Percentiles rank a stretch among this genome's conserved stretches.
Evolutionary conservation across 1,140 invertebrate genomes (phyloP).

Genomic region (Dendrolimus kikuchii): DNA sequence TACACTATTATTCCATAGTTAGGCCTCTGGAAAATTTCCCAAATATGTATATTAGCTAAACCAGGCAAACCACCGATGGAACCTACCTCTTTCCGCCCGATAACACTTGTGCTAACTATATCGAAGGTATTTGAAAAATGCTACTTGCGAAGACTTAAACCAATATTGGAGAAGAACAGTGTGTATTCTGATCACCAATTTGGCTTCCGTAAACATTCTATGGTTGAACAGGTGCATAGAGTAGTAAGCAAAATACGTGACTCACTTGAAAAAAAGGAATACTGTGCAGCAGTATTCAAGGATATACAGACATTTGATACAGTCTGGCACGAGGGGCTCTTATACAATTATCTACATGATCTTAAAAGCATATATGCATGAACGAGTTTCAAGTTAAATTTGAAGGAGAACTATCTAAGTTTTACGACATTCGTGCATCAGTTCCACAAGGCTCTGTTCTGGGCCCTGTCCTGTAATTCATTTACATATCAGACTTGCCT

Average conservation of each 20-base stretch:
- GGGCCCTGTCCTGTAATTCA: slow-evolving; percentile 1
- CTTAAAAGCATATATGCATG: no score
- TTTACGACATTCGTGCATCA: no score
- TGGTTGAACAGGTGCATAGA: slow-evolving; percentile 9
- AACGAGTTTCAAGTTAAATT: no score
- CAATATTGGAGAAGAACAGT: slow-evolving; percentile 2
- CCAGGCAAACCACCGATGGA: no score
- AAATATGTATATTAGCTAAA: slow-evolving; percentile 8
- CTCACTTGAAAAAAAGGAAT: slow-evolving; percentile 7
- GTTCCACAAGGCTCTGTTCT: background rate
- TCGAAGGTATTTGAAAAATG: no score
- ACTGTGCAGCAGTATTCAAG: slow-evolving; percentile 10
- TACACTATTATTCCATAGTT: slow-evolving; percentile 10
- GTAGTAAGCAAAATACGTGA: slow-evolving; percentile 2
- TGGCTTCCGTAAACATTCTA: slow-evolving; percentile 8
- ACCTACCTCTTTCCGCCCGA: no score
- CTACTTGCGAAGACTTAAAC: slow-evolving; percentile 8
- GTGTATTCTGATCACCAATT: slow-evolving; percentile 16
- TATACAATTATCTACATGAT: slow-evolving; percentile 2
- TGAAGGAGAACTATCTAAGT: no score
- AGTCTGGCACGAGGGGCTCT: slow-evolving; percentile 5
- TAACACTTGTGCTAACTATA: no score
- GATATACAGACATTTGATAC: slow-evolving; percentile 9
- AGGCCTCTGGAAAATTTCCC: slow-evolving; percentile 9
- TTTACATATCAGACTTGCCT: slow-evolving; percentile 7